Percentiles rank a stretch among this genome's conserved stretches.
These are phyloP conservation scores for Ophion obscuratus DNA, from an alignment of 2,888 invertebrate genomes.

Conservation along the genomic window DNA sequence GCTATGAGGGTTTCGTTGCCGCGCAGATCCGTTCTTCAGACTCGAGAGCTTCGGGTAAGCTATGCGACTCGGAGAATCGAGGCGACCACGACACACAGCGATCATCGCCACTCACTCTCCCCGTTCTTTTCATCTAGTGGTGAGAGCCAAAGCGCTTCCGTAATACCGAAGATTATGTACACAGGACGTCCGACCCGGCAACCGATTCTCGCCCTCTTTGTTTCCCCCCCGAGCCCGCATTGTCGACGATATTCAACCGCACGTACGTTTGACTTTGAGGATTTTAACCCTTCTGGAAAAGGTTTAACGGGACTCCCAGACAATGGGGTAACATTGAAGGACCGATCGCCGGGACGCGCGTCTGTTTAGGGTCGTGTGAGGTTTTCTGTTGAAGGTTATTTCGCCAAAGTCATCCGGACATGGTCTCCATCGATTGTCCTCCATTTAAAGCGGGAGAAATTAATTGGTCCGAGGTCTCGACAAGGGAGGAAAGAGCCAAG, in stretches of 20 bases:
- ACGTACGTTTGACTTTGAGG: slow-evolving; percentile 33
- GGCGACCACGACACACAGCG: slow-evolving; percentile 35
- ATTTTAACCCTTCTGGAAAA: slow-evolving; percentile 24
- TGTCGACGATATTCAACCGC: slow-evolving; percentile 21
- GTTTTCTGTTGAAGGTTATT: not conserved
- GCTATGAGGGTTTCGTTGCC: slow-evolving; percentile 25
- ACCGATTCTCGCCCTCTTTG: slow-evolving; percentile 24
- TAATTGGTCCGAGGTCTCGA: not conserved
- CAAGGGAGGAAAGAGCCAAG: not conserved
- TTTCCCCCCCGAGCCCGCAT: slow-evolving; percentile 27
- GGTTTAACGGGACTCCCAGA: slow-evolving; percentile 38
- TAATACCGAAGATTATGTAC: slow-evolving; percentile 33
- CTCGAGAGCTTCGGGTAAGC: slow-evolving; percentile 19
- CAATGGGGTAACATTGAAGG: slow-evolving; percentile 73
- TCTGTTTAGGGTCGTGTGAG: slow-evolving; percentile 70
- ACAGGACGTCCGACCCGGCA: slow-evolving; percentile 9
- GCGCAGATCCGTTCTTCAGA: slow-evolving; percentile 47
- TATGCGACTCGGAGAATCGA: slow-evolving; percentile 30
- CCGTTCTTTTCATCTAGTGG: slow-evolving; percentile 23
- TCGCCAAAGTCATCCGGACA: not conserved
- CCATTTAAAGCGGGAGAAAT: not conserved
- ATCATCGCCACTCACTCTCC: slow-evolving; percentile 22
- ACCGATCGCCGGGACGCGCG: slow-evolving; percentile 75
- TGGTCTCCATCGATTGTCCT: not conserved
- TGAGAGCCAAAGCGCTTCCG: slow-evolving; percentile 19